Evolutionary conservation across 2,888 invertebrate genomes (phyloP), one percentile per base, ranked within the genome.

Genomic region (Neuroscelio doddi): DNA sequence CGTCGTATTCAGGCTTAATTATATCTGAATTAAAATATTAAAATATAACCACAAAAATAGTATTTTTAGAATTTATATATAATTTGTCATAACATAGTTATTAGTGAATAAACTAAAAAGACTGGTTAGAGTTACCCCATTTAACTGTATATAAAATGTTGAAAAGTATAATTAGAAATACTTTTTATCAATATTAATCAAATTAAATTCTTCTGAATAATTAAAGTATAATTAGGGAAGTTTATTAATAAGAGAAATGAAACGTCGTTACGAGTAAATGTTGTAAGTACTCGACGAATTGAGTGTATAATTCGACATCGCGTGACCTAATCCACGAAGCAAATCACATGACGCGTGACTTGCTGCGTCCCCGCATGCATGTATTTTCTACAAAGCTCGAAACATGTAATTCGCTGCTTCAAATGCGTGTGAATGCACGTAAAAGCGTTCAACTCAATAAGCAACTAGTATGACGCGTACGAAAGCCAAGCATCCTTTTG

Each of bases 281-380:
- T n/a, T 16, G 39, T 39, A 39, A 39, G 51, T 39, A 51, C 32
- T 63, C 47, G 36, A 44, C 57, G 36, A 52, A 52, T 57, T 38
- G 46, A 56, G 21, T 52, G 39, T 47, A 46, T 38, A 44, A 58
- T 64, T 64, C 64, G 64, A 58, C 64, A 53, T 64, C 58, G 64
- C 58, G 64, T 64, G 64, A 64, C 58, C 64, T 53, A 64, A 58
- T 64, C 58, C 50, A 58, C 49, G 46, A 47, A 58, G 64, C 64
- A 39, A 64, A 53, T 64, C 64, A 50, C 50, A 50, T 58, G 58
- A 64, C 64, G 58, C 64, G 53, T 58, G 64, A 64, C 64, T 55
- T 16, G 39, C 24, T 50, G 36, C 58, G 58, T 58, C 58, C 58
- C 58, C 64, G 53, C 58, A 58, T 64, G 53, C 39, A 52, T 64